Conservation (phyloP, 1,140 invertebrate genomes). For the Papilio glaucus region DNA sequence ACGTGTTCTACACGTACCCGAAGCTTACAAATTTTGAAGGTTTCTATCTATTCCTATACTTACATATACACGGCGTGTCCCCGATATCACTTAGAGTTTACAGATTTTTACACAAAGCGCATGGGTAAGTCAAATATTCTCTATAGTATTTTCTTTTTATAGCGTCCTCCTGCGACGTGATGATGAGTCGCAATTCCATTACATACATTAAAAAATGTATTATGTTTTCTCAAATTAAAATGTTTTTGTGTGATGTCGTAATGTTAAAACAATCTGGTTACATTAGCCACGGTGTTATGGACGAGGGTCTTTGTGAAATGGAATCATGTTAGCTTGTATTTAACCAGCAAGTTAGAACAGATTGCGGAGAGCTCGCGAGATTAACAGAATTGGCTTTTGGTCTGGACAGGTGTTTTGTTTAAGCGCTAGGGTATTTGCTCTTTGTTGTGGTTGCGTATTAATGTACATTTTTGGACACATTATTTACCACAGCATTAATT, state of each 20-base stretch:
- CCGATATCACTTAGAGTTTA: too few relatives aligned
- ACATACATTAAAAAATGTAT: too few relatives aligned
- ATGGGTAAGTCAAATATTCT: too few relatives aligned
- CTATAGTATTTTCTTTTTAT: too few relatives aligned
- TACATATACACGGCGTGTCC: too few relatives aligned
- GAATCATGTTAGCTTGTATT: slow-evolving; percentile 38
- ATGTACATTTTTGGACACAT: too few relatives aligned
- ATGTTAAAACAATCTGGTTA: slow-evolving; percentile 12
- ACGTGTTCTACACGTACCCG: slow-evolving; percentile 22
- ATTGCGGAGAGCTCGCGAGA: neutral
- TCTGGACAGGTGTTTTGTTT: slow-evolving; percentile 8
- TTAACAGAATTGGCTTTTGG: slow-evolving; percentile 17
- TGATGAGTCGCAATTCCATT: too few relatives aligned
- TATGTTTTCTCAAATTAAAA: too few relatives aligned
- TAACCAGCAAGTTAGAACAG: slow-evolving; percentile 15
- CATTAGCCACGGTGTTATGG: neutral
- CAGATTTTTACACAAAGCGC: too few relatives aligned
- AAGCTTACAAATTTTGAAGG: neutral
- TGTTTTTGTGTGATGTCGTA: slow-evolving; percentile 18
- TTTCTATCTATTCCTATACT: too few relatives aligned
- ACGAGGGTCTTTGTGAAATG: slow-evolving; percentile 26
- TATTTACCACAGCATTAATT: too few relatives aligned
- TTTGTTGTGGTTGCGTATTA: neutral
- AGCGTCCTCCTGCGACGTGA: too few relatives aligned
- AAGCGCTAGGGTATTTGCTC: neutral